Evolutionary conservation across 1,140 invertebrate species (phyloP).

Genomic region (Drosophila guanche): DNA sequence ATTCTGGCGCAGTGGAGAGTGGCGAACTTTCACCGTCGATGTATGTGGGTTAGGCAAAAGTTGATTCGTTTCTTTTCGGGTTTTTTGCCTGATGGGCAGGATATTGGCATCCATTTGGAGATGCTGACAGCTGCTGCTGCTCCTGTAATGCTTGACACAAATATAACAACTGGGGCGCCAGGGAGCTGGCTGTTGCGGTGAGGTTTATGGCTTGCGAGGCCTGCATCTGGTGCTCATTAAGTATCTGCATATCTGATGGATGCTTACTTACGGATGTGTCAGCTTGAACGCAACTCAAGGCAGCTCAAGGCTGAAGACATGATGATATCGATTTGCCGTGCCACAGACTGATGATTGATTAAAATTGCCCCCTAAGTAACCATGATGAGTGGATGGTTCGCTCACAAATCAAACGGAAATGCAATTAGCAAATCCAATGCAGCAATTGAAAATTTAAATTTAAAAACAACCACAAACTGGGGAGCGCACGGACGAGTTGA

Average conservation of each 20-base stretch:
- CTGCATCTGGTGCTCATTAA: conserved; percentile 57
- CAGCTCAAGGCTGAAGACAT: conserved; percentile 18
- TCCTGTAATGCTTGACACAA: conserved; percentile 53
- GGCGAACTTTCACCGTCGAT: conserved; percentile 43
- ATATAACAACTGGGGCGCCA: conserved; percentile 17
- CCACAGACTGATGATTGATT: conserved; percentile 62
- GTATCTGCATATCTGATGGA: conserved; percentile 24
- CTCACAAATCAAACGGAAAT: conserved; percentile 41
- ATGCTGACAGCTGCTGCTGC: conserved; percentile 15
- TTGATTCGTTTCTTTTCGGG: conserved; percentile 14
- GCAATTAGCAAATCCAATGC: conserved; percentile 55
- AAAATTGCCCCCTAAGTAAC: conserved; percentile 66
- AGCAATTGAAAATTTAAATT: conserved; percentile 71
- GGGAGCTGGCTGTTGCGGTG: conserved; percentile 18
- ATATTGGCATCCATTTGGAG: neutral
- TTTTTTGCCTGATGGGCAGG: neutral
- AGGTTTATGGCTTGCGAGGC: conserved; percentile 25
- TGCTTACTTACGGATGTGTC: conserved; percentile 42
- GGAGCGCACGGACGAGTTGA: conserved; percentile 55
- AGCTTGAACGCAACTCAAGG: conserved; percentile 47
- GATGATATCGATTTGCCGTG: conserved; percentile 49
- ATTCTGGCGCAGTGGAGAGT: conserved; percentile 38
- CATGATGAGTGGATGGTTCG: conserved; percentile 39
- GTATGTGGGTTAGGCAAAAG: conserved; percentile 57
- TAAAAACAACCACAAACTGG: conserved; percentile 23